Percentiles rank a stretch among this genome's conserved stretches.
Conservation (phyloP, 2,113 vertebrate genomes). For the Butastur rufipennis region DNA sequence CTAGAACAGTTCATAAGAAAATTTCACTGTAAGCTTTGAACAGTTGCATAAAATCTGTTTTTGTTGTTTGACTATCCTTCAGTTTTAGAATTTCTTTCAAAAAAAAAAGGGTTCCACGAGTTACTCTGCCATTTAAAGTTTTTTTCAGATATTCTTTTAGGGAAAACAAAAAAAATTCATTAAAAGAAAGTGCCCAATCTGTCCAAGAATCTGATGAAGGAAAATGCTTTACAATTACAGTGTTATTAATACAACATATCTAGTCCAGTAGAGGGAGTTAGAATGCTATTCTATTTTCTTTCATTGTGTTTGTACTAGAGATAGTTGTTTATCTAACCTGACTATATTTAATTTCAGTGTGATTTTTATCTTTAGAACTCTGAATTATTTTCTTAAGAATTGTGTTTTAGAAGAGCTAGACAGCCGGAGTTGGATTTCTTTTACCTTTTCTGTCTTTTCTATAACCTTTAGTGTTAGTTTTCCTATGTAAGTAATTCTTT, state of each 20-base stretch:
- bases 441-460: not conserved
- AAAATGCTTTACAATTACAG: not conserved
- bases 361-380: not conserved
- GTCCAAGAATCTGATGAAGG: not conserved
- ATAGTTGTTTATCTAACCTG: not conserved
- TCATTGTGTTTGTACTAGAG: not conserved
- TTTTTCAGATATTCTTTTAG: not conserved
- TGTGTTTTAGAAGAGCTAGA: not conserved
- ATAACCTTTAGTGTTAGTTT: not conserved
- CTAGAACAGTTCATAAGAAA: not conserved
- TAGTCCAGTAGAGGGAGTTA: conserved; percentile 57
- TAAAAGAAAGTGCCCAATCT: not conserved
- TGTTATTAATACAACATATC: not conserved
- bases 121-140: not conserved
- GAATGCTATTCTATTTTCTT: not conserved
- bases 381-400: not conserved
- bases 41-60: not conserved
- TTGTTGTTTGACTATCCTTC: not conserved
- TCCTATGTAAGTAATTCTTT: not conserved
- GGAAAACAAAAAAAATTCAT: not conserved
- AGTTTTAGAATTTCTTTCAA: not conserved
- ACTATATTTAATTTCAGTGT: not conserved
- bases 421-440: not conserved
- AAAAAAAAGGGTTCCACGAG: not conserved
- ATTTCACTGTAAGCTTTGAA: not conserved